Evolutionary conservation across 2,113 vertebrate genomes (phyloP).

Genomic region (Rhadina sibilatrix): DNA sequence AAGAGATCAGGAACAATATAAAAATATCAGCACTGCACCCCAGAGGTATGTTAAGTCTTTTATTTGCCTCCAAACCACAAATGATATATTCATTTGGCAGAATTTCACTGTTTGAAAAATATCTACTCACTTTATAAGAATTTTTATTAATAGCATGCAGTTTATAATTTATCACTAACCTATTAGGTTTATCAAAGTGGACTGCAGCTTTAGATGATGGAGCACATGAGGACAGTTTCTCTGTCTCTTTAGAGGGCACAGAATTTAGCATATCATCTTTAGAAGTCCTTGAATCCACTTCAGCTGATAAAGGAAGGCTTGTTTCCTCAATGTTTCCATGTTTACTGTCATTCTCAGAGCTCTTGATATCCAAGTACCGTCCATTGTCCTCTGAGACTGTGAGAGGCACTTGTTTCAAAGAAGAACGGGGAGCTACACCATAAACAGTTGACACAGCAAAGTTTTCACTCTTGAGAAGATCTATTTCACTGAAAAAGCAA

Average conservation of each 20-base stretch:
- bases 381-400: conserved; percentile 80
- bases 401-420: conserved; percentile 68
- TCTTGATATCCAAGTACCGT: conserved; percentile 83
- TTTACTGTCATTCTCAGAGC: conserved; percentile 64
- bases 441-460: conserved; percentile 69
- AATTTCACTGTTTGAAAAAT: not conserved
- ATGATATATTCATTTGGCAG: not conserved
- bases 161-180: conserved; percentile 77
- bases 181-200: conserved; percentile 92
- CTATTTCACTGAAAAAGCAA: conserved; percentile 85
- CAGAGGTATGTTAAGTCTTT: not conserved
- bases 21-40: not conserved
- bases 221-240: conserved; percentile 64
- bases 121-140: not conserved
- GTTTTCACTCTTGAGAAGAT: conserved; percentile 83
- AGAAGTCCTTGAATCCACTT: conserved; percentile 68
- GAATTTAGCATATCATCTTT: conserved; percentile 64
- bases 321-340: conserved; percentile 67
- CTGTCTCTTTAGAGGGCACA: conserved; percentile 70
- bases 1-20: not conserved
- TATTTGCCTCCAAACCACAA: not conserved
- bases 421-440: conserved; percentile 67
- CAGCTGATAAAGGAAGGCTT: conserved; percentile 43
- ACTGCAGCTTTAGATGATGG: conserved; percentile 73
- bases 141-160: not conserved